Evolutionary conservation across 2,888 invertebrate genomes (phyloP).

Genomic region (Torymus auratus): DNA sequence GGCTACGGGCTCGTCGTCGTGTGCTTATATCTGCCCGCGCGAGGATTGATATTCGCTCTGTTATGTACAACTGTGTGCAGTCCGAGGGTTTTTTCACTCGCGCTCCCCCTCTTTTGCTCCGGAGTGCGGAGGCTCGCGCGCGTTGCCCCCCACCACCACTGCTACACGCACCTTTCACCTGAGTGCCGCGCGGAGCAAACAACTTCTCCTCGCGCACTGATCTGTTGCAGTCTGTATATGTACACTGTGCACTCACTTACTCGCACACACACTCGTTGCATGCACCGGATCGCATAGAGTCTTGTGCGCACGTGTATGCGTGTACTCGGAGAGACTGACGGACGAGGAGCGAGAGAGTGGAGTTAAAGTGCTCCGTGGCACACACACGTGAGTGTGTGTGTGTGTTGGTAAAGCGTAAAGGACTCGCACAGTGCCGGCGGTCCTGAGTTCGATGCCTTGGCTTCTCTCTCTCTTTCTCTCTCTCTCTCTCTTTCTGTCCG

Average conservation of each 20-base stretch:
- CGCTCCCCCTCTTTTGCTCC: constrained; percentile 14
- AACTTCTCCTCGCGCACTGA: constrained; percentile 30
- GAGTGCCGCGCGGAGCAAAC: constrained; percentile 15
- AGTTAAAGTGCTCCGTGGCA: constrained; percentile 53
- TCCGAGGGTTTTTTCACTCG: constrained; percentile 49
- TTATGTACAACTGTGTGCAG: constrained; percentile 3
- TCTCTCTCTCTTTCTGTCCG: constrained; percentile 30
- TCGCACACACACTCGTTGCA: not conserved
- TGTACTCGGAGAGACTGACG: constrained; percentile 9
- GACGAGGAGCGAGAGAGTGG: constrained; percentile 33
- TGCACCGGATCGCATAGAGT: no score
- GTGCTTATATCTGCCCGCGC: constrained; percentile 17
- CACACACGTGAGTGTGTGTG: constrained; percentile 30
- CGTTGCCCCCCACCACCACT: constrained; percentile 19
- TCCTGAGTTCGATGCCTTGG: constrained; percentile 74
- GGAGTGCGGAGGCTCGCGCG: constrained; percentile 27
- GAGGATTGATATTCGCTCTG: constrained; percentile 42
- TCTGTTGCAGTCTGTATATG: not conserved
- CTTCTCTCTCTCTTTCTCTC: constrained; percentile 34
- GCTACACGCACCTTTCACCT: constrained; percentile 28
- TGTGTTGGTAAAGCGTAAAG: constrained; percentile 70
- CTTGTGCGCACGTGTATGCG: constrained; percentile 24
- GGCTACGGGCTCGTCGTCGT: constrained; percentile 32
- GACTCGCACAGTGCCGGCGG: constrained; percentile 64
- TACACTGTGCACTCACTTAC: not conserved